Percentiles rank a stretch among this genome's conserved stretches.
Conservation (phyloP, 2,888 invertebrate species). For the Patella ulyssiponensis region DNA sequence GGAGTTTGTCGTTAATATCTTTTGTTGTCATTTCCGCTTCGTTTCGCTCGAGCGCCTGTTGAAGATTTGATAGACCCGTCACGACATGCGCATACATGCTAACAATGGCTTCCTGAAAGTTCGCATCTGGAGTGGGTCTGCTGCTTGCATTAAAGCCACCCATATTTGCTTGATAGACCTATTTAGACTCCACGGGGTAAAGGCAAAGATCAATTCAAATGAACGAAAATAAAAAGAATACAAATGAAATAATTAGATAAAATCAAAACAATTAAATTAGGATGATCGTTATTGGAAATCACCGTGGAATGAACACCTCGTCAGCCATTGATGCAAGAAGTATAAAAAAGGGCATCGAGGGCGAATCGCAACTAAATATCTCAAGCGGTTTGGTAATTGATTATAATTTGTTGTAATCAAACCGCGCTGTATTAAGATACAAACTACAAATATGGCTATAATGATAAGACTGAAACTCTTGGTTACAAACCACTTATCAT, state of each 20-base stretch:
- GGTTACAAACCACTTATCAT: no score
- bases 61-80: slow-evolving; percentile 25
- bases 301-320: neutral
- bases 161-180: neutral
- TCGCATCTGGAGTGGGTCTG: slow-evolving; percentile 28
- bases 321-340: no score
- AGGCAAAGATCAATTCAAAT: no score
- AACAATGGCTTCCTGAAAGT: slow-evolving; percentile 15
- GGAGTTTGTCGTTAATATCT: slow-evolving; percentile 18
- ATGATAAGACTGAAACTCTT: no score
- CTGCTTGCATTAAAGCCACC: neutral
- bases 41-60: slow-evolving; percentile 18
- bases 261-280: slow-evolving; percentile 10
- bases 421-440: no score
- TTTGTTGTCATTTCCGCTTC: slow-evolving; percentile 21
- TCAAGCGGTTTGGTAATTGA: no score
- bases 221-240: neutral
- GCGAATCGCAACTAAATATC: no score
- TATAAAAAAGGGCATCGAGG: no score
- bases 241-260: slow-evolving; percentile 8
- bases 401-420: no score
- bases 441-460: no score
- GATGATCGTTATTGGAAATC: slow-evolving; percentile 5
- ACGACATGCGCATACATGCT: slow-evolving; percentile 10
- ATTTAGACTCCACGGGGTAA: neutral